Conservation (phyloP, 2,888 invertebrate species). For the Cryptocephalus moraei region DNA sequence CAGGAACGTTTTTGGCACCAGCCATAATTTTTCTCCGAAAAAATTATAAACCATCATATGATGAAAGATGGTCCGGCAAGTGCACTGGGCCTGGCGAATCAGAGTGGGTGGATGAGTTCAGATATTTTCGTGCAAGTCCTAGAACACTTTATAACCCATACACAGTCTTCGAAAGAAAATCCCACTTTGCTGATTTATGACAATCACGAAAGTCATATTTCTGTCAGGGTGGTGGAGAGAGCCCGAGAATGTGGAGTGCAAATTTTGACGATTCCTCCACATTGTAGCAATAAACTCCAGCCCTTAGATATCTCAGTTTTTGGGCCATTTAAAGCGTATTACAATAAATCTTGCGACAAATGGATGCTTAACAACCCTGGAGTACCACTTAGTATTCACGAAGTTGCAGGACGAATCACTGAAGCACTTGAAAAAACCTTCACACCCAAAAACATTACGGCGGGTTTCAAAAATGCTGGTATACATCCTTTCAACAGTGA, state of each 20-base stretch:
- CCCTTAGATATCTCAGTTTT: constrained; percentile 33
- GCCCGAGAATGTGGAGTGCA: constrained; percentile 30
- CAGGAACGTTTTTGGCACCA: too few species aligned
- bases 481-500: too few species aligned
- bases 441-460: constrained; percentile 13
- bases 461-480: constrained; percentile 12
- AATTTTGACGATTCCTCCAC: constrained; percentile 28
- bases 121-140: constrained; percentile 12
- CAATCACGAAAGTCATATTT: constrained; percentile 29
- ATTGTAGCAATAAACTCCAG: constrained; percentile 34
- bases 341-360: constrained; percentile 24
- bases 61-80: too few species aligned
- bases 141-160: constrained; percentile 23
- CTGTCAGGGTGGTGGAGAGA: constrained; percentile 13
- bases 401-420: constrained; percentile 22
- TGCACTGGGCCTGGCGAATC: too few species aligned
- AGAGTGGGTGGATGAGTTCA: constrained; percentile 7
- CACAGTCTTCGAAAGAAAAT: constrained; percentile 17
- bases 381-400: constrained; percentile 31
- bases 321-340: constrained; percentile 31
- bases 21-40: too few species aligned
- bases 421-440: constrained; percentile 12
- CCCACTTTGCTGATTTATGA: constrained; percentile 26
- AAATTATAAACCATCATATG: too few species aligned
- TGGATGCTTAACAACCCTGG: constrained; percentile 33